Percentiles rank a stretch among this genome's conserved stretches.
Evolutionary conservation across 2,113 vertebrate species (phyloP).

Genomic region (Callionymus lyra): DNA sequence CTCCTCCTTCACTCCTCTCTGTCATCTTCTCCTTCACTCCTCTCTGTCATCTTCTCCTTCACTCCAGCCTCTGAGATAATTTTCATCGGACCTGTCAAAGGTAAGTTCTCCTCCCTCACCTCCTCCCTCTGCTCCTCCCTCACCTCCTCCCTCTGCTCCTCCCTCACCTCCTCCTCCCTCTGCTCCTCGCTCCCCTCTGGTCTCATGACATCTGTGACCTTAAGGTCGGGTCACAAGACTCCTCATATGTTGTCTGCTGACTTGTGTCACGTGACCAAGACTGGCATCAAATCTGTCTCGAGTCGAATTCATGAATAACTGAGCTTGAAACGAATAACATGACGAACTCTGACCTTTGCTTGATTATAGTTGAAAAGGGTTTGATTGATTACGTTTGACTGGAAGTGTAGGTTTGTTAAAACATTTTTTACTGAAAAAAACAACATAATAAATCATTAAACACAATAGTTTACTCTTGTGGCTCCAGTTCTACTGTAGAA

Average conservation of each 20-base stretch:
- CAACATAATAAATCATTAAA: too few species aligned
- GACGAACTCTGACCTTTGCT: too few species aligned
- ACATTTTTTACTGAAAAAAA: too few species aligned
- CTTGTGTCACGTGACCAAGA: constrained; percentile 33
- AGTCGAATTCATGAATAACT: too few species aligned
- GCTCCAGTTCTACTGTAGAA: too few species aligned
- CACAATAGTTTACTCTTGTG: too few species aligned
- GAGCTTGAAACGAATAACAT: too few species aligned
- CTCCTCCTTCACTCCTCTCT: constrained; percentile 57
- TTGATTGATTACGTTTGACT: too few species aligned
- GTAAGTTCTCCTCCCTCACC: constrained; percentile 76
- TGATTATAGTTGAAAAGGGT: too few species aligned
- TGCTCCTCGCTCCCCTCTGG: too few species aligned
- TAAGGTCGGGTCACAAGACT: constrained; percentile 43
- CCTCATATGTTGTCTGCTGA: too few species aligned
- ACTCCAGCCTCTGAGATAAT: constrained; percentile 94
- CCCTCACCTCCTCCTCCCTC: not conserved
- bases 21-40: constrained; percentile 42
- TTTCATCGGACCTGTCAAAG: constrained; percentile 99
- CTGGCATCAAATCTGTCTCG: constrained; percentile 1
- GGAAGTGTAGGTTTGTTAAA: too few species aligned
- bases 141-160: constrained; percentile 3
- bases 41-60: constrained; percentile 61
- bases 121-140: constrained; percentile 23
- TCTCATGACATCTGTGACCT: constrained; percentile 42